A percentile compares a stretch with the other conserved stretches of the same genome.
These are phyloP conservation scores for Semibalanus balanoides DNA, from an alignment of 1,140 invertebrate genomes.

Conservation along the genomic window DNA sequence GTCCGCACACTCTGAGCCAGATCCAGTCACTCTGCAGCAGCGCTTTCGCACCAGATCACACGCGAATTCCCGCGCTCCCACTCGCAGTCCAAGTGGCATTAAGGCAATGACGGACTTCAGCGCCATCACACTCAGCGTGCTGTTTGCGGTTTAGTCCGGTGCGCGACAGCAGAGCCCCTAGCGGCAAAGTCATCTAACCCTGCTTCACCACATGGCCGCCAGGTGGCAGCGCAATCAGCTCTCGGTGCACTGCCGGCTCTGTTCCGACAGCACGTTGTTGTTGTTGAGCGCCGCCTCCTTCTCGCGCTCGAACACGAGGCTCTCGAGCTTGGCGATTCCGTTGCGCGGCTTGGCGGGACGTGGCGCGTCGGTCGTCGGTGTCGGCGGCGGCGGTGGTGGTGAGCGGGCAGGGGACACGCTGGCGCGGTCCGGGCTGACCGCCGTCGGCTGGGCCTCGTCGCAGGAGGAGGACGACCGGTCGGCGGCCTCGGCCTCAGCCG, in stretches of 20 bases:
- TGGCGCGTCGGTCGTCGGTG: not conserved
- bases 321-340: not conserved
- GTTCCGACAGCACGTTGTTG: not conserved
- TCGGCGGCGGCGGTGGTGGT: too few species aligned
- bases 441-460: not conserved
- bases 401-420: not conserved
- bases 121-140: too few species aligned
- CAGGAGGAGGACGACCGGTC: not conserved
- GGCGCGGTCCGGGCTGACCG: not conserved
- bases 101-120: too few species aligned
- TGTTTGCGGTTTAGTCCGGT: too few species aligned
- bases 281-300: constrained; percentile 1
- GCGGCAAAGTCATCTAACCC: not conserved
- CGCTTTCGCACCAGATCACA: too few species aligned
- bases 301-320: not conserved
- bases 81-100: too few species aligned
- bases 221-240: not conserved
- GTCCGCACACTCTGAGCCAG: too few species aligned
- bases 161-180: not conserved
- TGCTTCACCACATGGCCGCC: not conserved
- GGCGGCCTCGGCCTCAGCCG: not conserved
- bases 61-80: too few species aligned
- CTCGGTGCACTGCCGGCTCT: not conserved
- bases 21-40: too few species aligned
- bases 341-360: not conserved